A percentile compares a stretch with the other conserved stretches of the same genome.
phyloP scores from a whole-genome alignment of 2,888 invertebrate species.

The Leptopilina syphax region DNA sequence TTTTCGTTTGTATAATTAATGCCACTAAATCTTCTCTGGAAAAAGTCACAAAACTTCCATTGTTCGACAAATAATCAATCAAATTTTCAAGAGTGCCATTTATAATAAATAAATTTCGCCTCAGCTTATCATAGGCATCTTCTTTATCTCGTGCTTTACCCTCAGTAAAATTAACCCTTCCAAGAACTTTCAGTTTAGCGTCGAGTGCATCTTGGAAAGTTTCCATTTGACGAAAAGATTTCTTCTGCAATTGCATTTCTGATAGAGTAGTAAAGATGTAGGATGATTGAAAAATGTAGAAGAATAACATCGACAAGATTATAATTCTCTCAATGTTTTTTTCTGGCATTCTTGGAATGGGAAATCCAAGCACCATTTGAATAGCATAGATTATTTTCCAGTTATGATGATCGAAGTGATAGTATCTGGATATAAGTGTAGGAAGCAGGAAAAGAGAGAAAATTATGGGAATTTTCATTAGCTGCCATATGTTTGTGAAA shows the following conservation, averaged over 20 bases:
- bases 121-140: neutral
- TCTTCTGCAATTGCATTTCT: neutral
- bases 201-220: neutral
- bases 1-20: neutral
- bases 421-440: neutral
- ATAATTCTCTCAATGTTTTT: neutral
- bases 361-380: neutral
- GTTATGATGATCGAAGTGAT: neutral
- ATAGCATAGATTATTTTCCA: neutral
- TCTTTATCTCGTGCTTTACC: too few species aligned
- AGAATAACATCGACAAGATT: neutral
- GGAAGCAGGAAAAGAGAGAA: neutral
- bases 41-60: neutral
- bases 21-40: neutral
- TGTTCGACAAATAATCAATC: neutral
- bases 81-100: neutral
- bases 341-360: neutral
- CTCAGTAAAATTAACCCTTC: neutral
- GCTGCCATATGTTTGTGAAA: neutral
- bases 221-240: neutral
- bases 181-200: neutral
- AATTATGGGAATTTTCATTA: neutral
- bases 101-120: neutral
- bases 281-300: neutral
- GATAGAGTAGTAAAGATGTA: neutral